Base-by-base conservation (phyloP, 2,888 invertebrate genomes). In the Rhogogaster chlorosoma region DNA sequence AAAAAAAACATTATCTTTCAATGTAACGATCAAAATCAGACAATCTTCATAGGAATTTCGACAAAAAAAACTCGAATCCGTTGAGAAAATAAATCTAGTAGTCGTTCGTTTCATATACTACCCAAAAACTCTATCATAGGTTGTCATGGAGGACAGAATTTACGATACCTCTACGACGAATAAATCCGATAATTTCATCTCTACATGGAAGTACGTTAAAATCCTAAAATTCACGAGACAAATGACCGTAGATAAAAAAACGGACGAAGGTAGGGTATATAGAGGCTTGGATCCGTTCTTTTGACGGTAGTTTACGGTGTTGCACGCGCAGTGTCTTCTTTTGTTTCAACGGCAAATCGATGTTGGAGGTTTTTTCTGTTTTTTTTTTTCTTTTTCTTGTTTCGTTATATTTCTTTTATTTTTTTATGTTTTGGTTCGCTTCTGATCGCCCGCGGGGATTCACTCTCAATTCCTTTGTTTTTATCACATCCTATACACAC, bases 401-500 rank as follows among this genome's bases (percentile, higher is more conserved):
- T 82, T 84, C 70, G 45, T 45, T 45, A 45, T 45, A 45, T 38
- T 77, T 67, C 57, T 71, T 77, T 64, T 53, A 61, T 78, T 64
- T 82, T 64, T 84, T 61, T 73, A 53, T 70, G 38, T 64, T 45
- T 29, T 29, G 84, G 36, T 78, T n/a, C 32, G 84, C 87, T 83
- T 85, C 75, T 57, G 71, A 67, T 78, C 83, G 71, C 84, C 84
- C 57, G 29, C 77, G 38, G 49, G 45, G 84, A 85, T 67, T 83
- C 86, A 84, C 85, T 86, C 85, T 88, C 86, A 88, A 89, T 91
- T 90, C 92, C 91, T 92, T 92, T 92, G 91, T 92, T 92, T 78
- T 45, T 75, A 42, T 26, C 90, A 89, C 88, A 89, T 88, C 87
- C 86, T 87, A 88, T 89, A 38, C 49, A 32, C 15, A 38, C 26